Conservation (phyloP, 2,888 invertebrate genomes). For the Sinohyriopsis cumingii region DNA sequence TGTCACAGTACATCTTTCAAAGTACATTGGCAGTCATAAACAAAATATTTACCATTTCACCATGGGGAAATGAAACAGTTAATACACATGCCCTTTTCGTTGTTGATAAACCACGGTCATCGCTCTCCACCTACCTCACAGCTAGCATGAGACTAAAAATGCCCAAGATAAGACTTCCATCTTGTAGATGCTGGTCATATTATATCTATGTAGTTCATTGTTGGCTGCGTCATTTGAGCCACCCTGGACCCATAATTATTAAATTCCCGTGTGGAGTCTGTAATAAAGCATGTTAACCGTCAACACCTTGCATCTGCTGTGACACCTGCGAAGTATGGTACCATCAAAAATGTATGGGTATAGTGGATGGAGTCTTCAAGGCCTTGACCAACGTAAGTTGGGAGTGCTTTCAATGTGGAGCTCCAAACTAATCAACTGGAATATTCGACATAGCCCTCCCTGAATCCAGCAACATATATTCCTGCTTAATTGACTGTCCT, state of each 20-base stretch:
- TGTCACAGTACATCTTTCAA: too few relatives aligned
- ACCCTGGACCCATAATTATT: background rate
- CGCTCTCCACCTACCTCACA: too few relatives aligned
- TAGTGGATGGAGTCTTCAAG: slow-evolving; percentile 19
- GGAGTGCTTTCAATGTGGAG: slow-evolving; percentile 21
- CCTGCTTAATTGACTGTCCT: background rate
- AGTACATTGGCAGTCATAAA: too few relatives aligned
- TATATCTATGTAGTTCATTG: background rate
- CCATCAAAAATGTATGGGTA: slow-evolving; percentile 22
- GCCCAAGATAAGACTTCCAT: too few relatives aligned
- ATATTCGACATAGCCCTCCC: slow-evolving; percentile 12
- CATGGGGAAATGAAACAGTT: too few relatives aligned
- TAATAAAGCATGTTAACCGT: slow-evolving; percentile 10
- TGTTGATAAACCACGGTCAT: too few relatives aligned
- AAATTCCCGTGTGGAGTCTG: slow-evolving; percentile 4
- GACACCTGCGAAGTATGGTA: slow-evolving; percentile 23
- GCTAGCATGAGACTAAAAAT: too few relatives aligned
- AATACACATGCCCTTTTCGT: too few relatives aligned
- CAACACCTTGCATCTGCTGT: slow-evolving; percentile 14
- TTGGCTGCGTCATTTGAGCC: background rate
- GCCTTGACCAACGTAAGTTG: slow-evolving; percentile 14
- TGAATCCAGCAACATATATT: slow-evolving; percentile 9
- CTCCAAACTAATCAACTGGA: slow-evolving; percentile 15
- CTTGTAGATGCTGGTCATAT: background rate
- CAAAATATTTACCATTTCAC: too few relatives aligned